Evolutionary conservation across 2,888 invertebrate genomes (phyloP).

Genomic region (Perizoma affinitatum): DNA sequence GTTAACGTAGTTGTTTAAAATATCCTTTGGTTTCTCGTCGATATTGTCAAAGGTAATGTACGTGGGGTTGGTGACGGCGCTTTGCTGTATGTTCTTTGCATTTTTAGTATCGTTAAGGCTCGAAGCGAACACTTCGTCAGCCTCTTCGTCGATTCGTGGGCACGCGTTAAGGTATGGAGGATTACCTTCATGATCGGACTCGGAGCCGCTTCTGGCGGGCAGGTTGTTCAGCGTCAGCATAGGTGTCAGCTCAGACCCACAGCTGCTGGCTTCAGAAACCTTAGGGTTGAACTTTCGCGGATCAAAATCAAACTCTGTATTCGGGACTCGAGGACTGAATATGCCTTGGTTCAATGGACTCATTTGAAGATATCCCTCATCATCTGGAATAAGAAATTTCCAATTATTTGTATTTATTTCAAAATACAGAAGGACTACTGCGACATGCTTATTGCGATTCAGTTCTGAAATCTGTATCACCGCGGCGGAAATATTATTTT

Average conservation of each 20-base stretch:
- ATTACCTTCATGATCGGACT: conserved; percentile 70
- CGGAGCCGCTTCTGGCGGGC: conserved; percentile 68
- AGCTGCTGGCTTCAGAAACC: conserved; percentile 53
- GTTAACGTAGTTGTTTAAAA: conserved; percentile 63
- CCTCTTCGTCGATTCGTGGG: conserved; percentile 69
- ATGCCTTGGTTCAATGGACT: conserved; percentile 74
- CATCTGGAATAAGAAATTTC: conserved; percentile 59
- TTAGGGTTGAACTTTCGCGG: conserved; percentile 60
- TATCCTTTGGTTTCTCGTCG: conserved; percentile 70
- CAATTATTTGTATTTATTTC: neutral
- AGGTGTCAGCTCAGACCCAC: conserved; percentile 78
- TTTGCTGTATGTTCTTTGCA: conserved; percentile 59
- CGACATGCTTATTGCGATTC: too few species aligned
- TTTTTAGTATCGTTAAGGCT: conserved; percentile 51
- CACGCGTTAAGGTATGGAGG: conserved; percentile 66
- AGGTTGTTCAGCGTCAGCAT: conserved; percentile 79
- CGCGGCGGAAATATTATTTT: too few species aligned
- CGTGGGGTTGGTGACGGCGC: conserved; percentile 73
- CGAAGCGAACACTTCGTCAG: conserved; percentile 71
- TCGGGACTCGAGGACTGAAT: conserved; percentile 82
- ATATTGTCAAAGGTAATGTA: conserved; percentile 67
- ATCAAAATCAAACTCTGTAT: conserved; percentile 82
- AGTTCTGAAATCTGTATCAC: too few species aligned
- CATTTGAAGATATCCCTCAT: conserved; percentile 86
- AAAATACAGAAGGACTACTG: too few species aligned